A percentile compares a stretch with the other conserved stretches of the same genome.
phyloP scores from a whole-genome alignment of 1,140 invertebrate species.

The Drosophila bifasciata region DNA sequence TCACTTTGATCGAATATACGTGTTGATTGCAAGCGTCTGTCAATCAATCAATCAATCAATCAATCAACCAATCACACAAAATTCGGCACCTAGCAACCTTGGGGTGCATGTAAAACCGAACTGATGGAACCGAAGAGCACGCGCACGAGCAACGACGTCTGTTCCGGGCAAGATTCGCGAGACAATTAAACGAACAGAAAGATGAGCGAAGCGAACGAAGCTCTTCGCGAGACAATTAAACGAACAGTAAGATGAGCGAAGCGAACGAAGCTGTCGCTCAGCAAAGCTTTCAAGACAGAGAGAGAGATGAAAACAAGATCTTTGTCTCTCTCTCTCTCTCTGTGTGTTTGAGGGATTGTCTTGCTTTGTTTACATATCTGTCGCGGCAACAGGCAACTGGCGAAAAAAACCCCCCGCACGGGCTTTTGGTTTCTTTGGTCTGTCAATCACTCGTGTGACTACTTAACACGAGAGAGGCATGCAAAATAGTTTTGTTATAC shows the following conservation, averaged over 20 bases:
- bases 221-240: slow-evolving; percentile 46
- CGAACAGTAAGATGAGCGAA: not conserved
- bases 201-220: not conserved
- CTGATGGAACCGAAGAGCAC: not conserved
- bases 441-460: slow-evolving; percentile 52
- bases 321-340: not conserved
- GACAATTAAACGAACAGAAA: slow-evolving; percentile 32
- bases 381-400: not conserved
- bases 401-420: slow-evolving; percentile 48
- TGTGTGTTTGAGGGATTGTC: slow-evolving; percentile 14
- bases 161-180: slow-evolving; percentile 32
- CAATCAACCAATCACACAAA: slow-evolving; percentile 9
- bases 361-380: slow-evolving; percentile 50
- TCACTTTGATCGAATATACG: slow-evolving; percentile 22
- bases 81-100: slow-evolving; percentile 12
- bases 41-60: slow-evolving; percentile 13
- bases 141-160: slow-evolving; percentile 19
- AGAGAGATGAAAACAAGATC: slow-evolving; percentile 5
- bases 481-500: slow-evolving; percentile 19
- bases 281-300: slow-evolving; percentile 4
- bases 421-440: slow-evolving; percentile 4
- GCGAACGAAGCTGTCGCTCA: not conserved
- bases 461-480: slow-evolving; percentile 1
- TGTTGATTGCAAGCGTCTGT: slow-evolving; percentile 1
- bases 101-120: slow-evolving; percentile 1